Conservation (phyloP, 2,888 invertebrate species). For the Teleiodes luculella region DNA sequence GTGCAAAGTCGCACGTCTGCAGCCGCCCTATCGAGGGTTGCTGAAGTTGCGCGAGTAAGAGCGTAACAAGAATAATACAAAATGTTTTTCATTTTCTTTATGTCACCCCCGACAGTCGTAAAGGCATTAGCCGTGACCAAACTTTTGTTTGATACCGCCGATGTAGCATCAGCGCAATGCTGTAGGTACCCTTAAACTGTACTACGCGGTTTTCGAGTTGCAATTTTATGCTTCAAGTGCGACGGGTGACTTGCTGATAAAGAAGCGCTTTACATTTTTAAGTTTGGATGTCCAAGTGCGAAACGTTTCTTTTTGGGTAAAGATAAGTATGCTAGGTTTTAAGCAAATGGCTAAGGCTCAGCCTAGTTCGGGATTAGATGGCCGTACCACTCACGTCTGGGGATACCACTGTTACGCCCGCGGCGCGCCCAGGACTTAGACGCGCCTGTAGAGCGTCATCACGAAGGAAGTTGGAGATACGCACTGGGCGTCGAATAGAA, state of each 20-base stretch:
- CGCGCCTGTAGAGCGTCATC: too few species aligned
- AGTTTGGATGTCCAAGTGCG: too few species aligned
- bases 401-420: too few species aligned
- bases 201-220: neutral
- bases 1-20: slow-evolving; percentile 38
- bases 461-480: too few species aligned
- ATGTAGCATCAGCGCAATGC: slow-evolving; percentile 66
- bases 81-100: slow-evolving; percentile 94
- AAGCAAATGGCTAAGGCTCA: too few species aligned
- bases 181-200: slow-evolving; percentile 28
- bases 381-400: too few species aligned
- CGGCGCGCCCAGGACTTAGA: too few species aligned
- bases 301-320: too few species aligned
- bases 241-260: slow-evolving; percentile 1
- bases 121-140: slow-evolving; percentile 93
- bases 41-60: slow-evolving; percentile 70
- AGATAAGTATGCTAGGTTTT: too few species aligned
- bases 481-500: too few species aligned
- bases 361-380: too few species aligned
- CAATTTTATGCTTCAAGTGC: neutral
- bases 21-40: slow-evolving; percentile 56
- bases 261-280: neutral
- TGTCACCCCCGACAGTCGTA: slow-evolving; percentile 91
- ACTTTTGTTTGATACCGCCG: slow-evolving; percentile 80
- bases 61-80: slow-evolving; percentile 80